These are phyloP conservation scores for Bacillus rossius DNA, from an alignment of 1,140 invertebrate species.

Conservation along the genomic window DNA sequence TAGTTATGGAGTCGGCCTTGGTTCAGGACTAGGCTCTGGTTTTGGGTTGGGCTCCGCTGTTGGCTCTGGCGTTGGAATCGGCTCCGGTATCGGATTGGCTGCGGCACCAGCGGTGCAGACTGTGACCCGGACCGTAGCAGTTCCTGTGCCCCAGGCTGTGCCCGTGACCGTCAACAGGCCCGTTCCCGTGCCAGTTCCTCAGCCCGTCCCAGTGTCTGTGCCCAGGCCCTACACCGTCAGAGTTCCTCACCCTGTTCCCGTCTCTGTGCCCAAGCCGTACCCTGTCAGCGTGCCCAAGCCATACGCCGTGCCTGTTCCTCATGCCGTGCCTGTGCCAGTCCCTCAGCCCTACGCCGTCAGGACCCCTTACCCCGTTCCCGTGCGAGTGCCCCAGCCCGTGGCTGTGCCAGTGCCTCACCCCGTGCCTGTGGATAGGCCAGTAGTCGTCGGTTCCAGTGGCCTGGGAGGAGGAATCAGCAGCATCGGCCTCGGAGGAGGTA, in stretches of 20 bases:
- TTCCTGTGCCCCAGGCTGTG: not conserved
- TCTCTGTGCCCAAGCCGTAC: constrained; percentile 2
- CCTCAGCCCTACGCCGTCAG: not conserved
- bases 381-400: not conserved
- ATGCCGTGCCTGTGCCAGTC: constrained; percentile 2
- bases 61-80: constrained; percentile 1
- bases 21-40: not conserved
- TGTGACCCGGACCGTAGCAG: not conserved
- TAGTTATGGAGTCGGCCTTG: not conserved
- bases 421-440: not conserved
- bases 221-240: not conserved
- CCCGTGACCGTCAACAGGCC: not conserved
- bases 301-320: constrained; percentile 2
- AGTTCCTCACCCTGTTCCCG: constrained; percentile 4
- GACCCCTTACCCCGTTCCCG: not conserved
- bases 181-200: not conserved
- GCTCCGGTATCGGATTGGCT: not conserved
- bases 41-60: not conserved
- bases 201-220: constrained; percentile 4
- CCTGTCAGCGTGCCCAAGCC: constrained; percentile 5
- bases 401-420: constrained; percentile 1
- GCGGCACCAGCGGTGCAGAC: not conserved
- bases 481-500: not conserved
- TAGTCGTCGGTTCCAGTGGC: not conserved
- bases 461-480: not conserved